Base-by-base conservation (phyloP, 2,888 invertebrate genomes). In the Apomyelois bistriatella region DNA sequence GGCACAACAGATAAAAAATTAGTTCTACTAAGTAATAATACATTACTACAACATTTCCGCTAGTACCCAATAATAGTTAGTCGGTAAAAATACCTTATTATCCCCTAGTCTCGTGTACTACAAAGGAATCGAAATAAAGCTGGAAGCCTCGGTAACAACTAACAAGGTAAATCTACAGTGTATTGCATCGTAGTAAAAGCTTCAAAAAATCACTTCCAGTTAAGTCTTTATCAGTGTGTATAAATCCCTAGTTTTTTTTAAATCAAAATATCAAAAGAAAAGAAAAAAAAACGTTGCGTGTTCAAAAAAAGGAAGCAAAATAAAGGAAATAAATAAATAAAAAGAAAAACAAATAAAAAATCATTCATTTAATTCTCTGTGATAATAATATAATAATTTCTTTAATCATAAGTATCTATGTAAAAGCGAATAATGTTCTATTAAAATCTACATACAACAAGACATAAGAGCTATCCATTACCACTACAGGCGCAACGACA, bases 341-440 rank as follows among this genome's bases (percentile, higher is more conserved):
- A 28, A 28, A 70, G 72, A 69, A 69, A 67, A 71, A 65, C 60
- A 66, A 72, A 72, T 63, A 70, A 79, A 81, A 82, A 87, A 83
- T 82, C 82, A 83, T 82, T 81, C 75, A 63, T 83, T 89, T 90
- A 86, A 85, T 87, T 84, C 83, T 84, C 81, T 85, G 80, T 82
- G 82, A 83, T 81, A 79, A 87, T 85, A 85, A 78, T 76, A 79
- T 79, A 82, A 79, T 76, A 76, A 76, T 79, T 73, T 80, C 67
- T 79, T 76, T 77, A 79, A 73, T 75, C 64, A 75, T 79, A 79
- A 74, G 68, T 74, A 82, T 82, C 68, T 79, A 79, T 74, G 71
- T 69, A 76, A 71, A 70, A 81, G 74, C 74, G 74, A 84, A 81
- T 80, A 81, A 78, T 74, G 78, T 74, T 78, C 82, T 85, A 84